phyloP scores from a whole-genome alignment of 2,797 vertebrate genomes.

The Brotula barbata region DNA sequence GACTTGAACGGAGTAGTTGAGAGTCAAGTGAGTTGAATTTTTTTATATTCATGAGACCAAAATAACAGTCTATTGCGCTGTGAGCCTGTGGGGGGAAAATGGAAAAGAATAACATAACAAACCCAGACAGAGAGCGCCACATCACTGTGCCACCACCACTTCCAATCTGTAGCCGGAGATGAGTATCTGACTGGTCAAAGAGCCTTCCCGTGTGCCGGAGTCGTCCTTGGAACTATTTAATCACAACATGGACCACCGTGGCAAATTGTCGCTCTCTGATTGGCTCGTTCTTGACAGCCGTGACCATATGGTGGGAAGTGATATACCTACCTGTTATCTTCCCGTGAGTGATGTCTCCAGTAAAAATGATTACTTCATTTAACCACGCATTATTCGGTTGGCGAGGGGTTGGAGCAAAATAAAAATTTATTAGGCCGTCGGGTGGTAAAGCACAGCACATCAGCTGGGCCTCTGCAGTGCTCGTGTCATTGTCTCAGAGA shows the following conservation, averaged over 20 bases:
- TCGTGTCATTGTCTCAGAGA: conserved; percentile 28
- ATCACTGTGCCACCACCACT: conserved; percentile 66
- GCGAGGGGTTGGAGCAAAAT: conserved; percentile 69
- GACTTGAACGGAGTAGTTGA: conserved; percentile 62
- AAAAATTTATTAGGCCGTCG: conserved; percentile 68
- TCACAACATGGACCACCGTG: conserved; percentile 80
- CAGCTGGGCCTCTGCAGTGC: conserved; percentile 69
- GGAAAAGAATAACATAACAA: conserved; percentile 71
- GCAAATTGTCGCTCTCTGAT: conserved; percentile 80
- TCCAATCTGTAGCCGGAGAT: conserved; percentile 80
- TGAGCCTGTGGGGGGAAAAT: conserved; percentile 60
- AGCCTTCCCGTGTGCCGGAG: conserved; percentile 72
- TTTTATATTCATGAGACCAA: conserved; percentile 70
- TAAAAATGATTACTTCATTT: conserved; percentile 86
- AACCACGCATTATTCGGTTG: conserved; percentile 78
- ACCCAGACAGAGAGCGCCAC: conserved; percentile 65
- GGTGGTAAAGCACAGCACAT: conserved; percentile 56
- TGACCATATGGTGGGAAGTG: conserved; percentile 82
- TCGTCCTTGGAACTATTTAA: conserved; percentile 82
- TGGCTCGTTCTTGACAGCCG: conserved; percentile 77
- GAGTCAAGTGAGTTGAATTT: conserved; percentile 59
- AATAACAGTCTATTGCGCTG: conserved; percentile 59
- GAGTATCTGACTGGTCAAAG: conserved; percentile 80
- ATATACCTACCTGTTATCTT: conserved; percentile 84
- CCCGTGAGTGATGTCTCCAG: conserved; percentile 79